Conservation (phyloP, 2,797 vertebrate species). For the Mionectes olivaceus region DNA sequence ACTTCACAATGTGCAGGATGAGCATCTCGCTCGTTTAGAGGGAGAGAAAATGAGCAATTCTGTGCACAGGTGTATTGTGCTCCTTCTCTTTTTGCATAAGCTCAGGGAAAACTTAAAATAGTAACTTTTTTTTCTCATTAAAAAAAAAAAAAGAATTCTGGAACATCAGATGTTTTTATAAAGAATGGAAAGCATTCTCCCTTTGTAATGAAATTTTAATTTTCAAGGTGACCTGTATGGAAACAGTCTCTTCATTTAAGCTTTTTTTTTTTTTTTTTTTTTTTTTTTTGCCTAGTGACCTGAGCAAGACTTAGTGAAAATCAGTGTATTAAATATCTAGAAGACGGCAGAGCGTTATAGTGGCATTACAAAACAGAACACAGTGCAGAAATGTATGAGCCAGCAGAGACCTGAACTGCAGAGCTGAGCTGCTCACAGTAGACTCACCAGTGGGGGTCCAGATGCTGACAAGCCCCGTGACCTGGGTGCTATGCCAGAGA, state of each 20-base stretch:
- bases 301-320: neutral
- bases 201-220: neutral
- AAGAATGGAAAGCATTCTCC: neutral
- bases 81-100: neutral
- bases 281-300: neutral
- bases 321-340: neutral
- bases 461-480: accelerated
- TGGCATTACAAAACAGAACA: neutral
- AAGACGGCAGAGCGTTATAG: neutral
- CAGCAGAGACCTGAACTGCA: neutral
- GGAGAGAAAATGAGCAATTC: neutral
- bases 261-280: neutral
- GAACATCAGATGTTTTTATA: neutral
- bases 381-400: neutral
- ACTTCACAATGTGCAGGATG: slow-evolving; percentile 27
- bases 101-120: neutral
- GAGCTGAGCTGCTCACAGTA: neutral
- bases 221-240: neutral
- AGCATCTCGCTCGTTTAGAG: neutral
- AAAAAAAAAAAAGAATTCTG: neutral
- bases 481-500: neutral
- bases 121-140: neutral
- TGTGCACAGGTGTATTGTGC: slow-evolving; percentile 2
- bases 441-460: neutral
- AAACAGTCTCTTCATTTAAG: neutral